Evolutionary conservation across 2,113 vertebrate species (phyloP).

Genomic region (Anarrhichthys ocellatus): DNA sequence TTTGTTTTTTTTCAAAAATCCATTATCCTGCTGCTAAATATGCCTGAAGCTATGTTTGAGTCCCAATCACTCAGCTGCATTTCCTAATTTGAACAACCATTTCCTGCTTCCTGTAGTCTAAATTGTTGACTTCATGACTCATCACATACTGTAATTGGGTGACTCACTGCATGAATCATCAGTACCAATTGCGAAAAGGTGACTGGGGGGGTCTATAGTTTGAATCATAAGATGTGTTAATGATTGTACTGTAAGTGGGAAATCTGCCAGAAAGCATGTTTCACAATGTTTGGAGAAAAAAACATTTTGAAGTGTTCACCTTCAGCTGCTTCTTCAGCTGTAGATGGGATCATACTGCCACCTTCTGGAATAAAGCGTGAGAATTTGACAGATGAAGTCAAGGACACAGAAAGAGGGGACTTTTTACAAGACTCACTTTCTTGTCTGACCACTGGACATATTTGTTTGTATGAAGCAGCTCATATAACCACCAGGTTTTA

Average conservation of each 20-base stretch:
- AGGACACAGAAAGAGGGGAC: not conserved
- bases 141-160: conserved; percentile 19
- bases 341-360: conserved; percentile 52
- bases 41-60: not conserved
- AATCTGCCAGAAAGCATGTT: not conserved
- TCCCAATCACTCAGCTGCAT: not conserved
- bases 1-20: not conserved
- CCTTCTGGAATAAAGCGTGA: conserved; percentile 59
- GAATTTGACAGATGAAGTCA: not conserved
- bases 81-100: not conserved
- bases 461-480: not conserved
- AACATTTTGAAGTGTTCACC: not conserved
- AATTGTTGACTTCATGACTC: conserved; percentile 2
- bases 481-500: not conserved
- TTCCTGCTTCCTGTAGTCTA: conserved; percentile 15
- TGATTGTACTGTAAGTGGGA: not conserved
- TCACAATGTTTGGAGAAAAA: not conserved
- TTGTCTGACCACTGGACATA: not conserved
- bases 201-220: not conserved
- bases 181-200: not conserved
- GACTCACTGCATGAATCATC: conserved; percentile 33
- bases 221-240: not conserved
- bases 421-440: not conserved
- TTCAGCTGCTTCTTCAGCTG: not conserved
- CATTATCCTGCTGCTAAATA: not conserved